These are phyloP conservation scores for Leucozona laternaria DNA, from an alignment of 2,888 invertebrate species.

Conservation along the genomic window DNA sequence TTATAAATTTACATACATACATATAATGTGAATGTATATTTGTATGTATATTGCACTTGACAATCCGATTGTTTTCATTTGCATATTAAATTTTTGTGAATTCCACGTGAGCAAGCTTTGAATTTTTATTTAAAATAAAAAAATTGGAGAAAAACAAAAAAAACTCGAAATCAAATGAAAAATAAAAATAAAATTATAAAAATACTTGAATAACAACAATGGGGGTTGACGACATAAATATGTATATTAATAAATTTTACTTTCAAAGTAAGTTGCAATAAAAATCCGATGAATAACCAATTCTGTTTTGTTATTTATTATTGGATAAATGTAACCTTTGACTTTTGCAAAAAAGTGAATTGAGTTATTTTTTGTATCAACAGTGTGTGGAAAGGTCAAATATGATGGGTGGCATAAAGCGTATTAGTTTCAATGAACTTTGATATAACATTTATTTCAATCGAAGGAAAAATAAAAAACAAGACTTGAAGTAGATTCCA, in stretches of 20 bases:
- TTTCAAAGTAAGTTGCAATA: slow-evolving; percentile 14
- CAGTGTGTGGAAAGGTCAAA: background rate
- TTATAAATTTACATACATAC: background rate
- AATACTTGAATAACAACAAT: slow-evolving; percentile 3
- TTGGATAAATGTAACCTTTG: background rate
- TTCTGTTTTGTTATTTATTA: background rate
- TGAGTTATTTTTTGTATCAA: background rate
- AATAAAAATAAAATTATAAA: background rate
- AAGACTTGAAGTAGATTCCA: background rate
- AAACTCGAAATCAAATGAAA: slow-evolving; percentile 13
- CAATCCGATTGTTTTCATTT: slow-evolving; percentile 62
- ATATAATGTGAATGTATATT: background rate
- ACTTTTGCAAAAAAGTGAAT: background rate
- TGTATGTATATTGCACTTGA: slow-evolving; percentile 23
- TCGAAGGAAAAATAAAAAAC: background rate
- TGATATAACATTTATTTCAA: background rate
- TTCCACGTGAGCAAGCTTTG: slow-evolving; percentile 54
- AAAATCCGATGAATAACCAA: slow-evolving; percentile 10
- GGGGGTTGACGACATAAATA: background rate
- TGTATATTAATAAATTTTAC: slow-evolving; percentile 26
- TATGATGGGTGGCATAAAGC: background rate
- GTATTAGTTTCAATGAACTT: background rate
- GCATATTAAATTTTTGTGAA: slow-evolving; percentile 66
- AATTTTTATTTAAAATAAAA: slow-evolving; percentile 24
- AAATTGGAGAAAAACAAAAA: background rate